These are phyloP conservation scores for Phania funesta DNA, from an alignment of 2,888 invertebrate genomes.

Conservation along the genomic window DNA sequence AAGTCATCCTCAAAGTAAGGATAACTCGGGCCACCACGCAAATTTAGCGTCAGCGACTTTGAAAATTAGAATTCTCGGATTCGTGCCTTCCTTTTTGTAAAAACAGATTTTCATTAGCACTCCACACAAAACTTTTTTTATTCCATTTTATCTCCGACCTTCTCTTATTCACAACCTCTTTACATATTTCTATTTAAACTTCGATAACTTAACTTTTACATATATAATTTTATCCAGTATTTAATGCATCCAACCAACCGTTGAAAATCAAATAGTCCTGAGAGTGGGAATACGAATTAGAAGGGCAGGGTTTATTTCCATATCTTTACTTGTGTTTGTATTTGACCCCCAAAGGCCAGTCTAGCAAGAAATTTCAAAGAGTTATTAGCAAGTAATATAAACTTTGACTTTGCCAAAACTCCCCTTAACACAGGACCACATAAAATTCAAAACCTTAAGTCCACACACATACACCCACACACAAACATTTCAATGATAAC, in stretches of 20 bases:
- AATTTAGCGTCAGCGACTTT: too few species aligned
- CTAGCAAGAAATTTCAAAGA: slow-evolving; percentile 61
- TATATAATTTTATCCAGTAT: too few species aligned
- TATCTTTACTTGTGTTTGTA: slow-evolving; percentile 3
- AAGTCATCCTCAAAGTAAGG: too few species aligned
- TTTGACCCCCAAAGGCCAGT: slow-evolving; percentile 30
- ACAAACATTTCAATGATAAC: background rate
- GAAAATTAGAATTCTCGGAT: too few species aligned
- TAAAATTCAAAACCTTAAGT: slow-evolving; percentile 36
- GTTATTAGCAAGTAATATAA: slow-evolving; percentile 68
- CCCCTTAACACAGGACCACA: slow-evolving; percentile 62
- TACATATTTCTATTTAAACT: slow-evolving; percentile 62
- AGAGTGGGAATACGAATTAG: background rate
- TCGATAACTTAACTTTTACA: slow-evolving; percentile 40
- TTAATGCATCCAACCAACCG: too few species aligned
- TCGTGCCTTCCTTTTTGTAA: too few species aligned
- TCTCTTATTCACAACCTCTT: too few species aligned
- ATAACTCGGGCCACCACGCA: too few species aligned
- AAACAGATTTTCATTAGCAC: too few species aligned
- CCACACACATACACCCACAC: slow-evolving; percentile 7
- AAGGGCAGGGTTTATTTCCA: background rate
- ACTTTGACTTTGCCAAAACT: slow-evolving; percentile 66
- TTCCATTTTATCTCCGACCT: too few species aligned
- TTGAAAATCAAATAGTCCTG: slow-evolving; percentile 1
- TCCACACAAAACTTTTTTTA: too few species aligned